Conservation (phyloP, 1,140 invertebrate species). For the Periplaneta americana region DNA sequence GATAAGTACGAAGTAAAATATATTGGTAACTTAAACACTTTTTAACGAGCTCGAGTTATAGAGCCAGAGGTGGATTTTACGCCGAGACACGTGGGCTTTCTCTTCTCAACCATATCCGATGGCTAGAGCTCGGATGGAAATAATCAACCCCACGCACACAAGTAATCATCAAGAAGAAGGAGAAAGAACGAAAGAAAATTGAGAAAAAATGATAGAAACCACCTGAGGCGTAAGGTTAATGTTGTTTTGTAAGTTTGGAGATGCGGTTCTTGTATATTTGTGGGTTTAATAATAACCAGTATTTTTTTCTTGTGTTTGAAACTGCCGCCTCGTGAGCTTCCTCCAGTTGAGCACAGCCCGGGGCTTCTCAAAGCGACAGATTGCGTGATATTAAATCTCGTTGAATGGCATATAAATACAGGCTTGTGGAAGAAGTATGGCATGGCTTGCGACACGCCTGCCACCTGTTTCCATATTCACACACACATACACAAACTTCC, state of each 20-base stretch:
- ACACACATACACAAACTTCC: no score
- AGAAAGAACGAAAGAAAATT: not conserved
- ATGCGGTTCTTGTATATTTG: not conserved
- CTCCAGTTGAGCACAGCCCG: no score
- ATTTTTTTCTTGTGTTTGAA: not conserved
- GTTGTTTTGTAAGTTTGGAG: not conserved
- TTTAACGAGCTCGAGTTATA: not conserved
- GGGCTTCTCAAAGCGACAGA: not conserved
- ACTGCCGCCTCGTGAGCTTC: not conserved
- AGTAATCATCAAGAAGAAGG: not conserved
- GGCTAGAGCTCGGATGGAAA: not conserved
- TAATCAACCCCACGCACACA: not conserved
- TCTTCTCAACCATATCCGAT: not conserved
- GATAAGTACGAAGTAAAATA: not conserved
- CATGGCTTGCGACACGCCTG: not conserved
- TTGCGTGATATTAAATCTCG: not conserved
- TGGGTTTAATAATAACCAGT: not conserved
- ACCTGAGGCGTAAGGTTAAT: not conserved
- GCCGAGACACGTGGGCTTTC: not conserved
- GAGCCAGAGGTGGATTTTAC: not conserved
- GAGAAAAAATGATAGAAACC: not conserved
- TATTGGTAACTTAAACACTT: not conserved
- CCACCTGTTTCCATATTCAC: not conserved
- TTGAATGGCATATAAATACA: not conserved
- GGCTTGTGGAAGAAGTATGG: no score